Evolutionary conservation across 2,888 invertebrate species (phyloP), one percentile per base, ranked within the genome.

Genomic region (Limulus polyphemus): DNA sequence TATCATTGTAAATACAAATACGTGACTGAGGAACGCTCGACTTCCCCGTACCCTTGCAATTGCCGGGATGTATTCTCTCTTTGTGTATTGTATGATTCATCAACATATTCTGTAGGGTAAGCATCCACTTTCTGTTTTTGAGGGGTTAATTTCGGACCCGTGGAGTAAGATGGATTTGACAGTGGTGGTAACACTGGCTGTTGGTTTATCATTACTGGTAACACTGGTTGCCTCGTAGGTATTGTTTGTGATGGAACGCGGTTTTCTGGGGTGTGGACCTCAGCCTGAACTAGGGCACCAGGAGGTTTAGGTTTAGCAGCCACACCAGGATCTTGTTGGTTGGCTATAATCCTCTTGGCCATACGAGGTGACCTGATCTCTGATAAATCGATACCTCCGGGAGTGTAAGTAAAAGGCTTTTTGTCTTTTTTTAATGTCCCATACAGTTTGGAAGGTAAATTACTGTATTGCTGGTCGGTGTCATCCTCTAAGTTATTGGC

Each of bases 341-440:
- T 70, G 14, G 69, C 70, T 46, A 68, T 61, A 65, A 87, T 77
- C 67, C 92, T 80, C 69, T 89, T 82, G 4, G 88, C 88, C 90
- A 93, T 91, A 70, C 90, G 83, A 11, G 92, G 92, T 60, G 90
- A 91, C 67, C 84, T 83, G 65, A 93, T 91, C 78, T 93, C 90
- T 11, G 90, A 90, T 59, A 93, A 80, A 76, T 93, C 90, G 63
- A 93, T 81, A 68, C 93, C 93, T 16, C 93, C 92, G 1, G 93
- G 93, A 16, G 92, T 91, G 76, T 94, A 94, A n/a, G 93, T 93
- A 76, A 94, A 94, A 12, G 93, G 93, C 74, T 93, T 93, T 77
- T 93, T 94, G 77, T 93, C 93, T 78, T 92, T 92, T 55, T 68
- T 68, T 67, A 72, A 62, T 49, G 92, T 91, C 76, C 90, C 90